These are phyloP conservation scores for Pseudocheirus occidentalis DNA, from an alignment of 2,797 vertebrate genomes.

Conservation along the genomic window DNA sequence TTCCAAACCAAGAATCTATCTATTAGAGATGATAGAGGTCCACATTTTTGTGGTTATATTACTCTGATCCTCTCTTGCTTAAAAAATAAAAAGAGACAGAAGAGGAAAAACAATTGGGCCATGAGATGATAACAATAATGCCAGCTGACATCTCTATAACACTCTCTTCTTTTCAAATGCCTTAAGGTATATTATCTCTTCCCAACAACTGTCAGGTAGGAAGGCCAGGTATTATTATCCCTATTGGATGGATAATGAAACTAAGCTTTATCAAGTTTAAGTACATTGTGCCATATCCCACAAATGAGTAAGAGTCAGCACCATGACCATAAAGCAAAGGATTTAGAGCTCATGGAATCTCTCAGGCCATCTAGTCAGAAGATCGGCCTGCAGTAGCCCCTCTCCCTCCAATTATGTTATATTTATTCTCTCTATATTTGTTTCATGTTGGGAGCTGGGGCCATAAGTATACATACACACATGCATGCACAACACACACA, in stretches of 20 bases:
- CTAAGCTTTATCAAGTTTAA: neutral
- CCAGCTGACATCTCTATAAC: neutral
- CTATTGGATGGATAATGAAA: neutral
- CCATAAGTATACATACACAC: too few species aligned
- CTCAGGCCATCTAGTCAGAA: neutral
- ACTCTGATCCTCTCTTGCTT: neutral
- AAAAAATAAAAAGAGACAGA: neutral
- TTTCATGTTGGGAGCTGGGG: neutral
- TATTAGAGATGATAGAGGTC: neutral
- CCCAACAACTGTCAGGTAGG: neutral
- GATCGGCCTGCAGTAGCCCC: neutral
- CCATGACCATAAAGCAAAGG: neutral
- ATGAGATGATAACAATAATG: neutral
- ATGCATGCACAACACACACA: neutral
- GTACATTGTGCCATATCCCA: neutral
- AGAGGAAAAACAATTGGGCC: neutral
- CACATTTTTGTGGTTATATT: neutral
- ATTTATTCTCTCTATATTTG: neutral
- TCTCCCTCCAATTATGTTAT: neutral
- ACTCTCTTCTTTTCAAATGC: neutral
- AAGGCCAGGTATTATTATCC: neutral
- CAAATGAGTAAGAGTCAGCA: neutral
- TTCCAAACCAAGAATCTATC: neutral
- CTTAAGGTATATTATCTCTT: neutral
- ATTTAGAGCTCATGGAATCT: neutral